Conservation (phyloP, 2,797 vertebrate species). For the Anguilla pacifica region DNA sequence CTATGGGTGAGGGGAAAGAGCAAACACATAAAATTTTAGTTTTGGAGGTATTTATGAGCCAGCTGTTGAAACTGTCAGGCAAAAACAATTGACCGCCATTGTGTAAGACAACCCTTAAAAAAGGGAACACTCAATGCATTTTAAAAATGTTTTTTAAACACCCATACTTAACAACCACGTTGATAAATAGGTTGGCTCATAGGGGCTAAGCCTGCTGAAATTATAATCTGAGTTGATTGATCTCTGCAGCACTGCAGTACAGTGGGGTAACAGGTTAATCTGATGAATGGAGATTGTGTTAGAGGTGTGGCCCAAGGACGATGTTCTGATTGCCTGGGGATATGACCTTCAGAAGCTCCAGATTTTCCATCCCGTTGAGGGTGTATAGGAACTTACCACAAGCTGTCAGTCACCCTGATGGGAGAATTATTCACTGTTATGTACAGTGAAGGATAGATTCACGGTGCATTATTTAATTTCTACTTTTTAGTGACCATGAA, state of each 20-base stretch:
- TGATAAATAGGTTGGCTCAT: slow-evolving; percentile 65
- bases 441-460: neutral
- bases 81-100: slow-evolving; percentile 55
- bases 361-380: slow-evolving; percentile 36
- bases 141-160: slow-evolving; percentile 57
- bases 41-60: slow-evolving; percentile 57
- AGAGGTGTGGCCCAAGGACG: slow-evolving; percentile 71
- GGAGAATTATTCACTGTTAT: slow-evolving; percentile 56
- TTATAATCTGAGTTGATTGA: slow-evolving; percentile 73
- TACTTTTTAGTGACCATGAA: slow-evolving; percentile 42
- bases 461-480: slow-evolving; percentile 50
- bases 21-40: neutral
- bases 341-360: slow-evolving; percentile 66
- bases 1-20: slow-evolving; percentile 16
- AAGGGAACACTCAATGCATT: neutral
- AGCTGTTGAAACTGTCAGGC: slow-evolving; percentile 56
- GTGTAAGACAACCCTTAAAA: slow-evolving; percentile 37
- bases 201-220: slow-evolving; percentile 65
- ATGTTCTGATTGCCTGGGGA: slow-evolving; percentile 63
- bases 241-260: slow-evolving; percentile 57
- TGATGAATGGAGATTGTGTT: slow-evolving; percentile 75
- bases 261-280: slow-evolving; percentile 63
- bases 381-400: slow-evolving; percentile 56
- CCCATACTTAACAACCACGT: slow-evolving; percentile 48
- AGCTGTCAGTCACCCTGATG: slow-evolving; percentile 49